Percentiles rank a stretch among this genome's conserved stretches.
Conservation (phyloP, 1,140 invertebrate genomes). For the Hycleus phaleratus region DNA sequence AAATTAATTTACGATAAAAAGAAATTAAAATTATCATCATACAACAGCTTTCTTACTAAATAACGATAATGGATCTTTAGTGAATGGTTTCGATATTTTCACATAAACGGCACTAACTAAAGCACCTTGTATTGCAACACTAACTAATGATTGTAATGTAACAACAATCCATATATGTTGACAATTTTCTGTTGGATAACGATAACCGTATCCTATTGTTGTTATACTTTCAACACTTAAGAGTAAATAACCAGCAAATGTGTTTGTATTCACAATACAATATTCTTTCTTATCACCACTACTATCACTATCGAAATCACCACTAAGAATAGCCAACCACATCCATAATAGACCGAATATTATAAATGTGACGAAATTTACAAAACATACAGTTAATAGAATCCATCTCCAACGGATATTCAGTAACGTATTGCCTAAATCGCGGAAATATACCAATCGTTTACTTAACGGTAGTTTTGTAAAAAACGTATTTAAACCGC, state of each 20-base stretch:
- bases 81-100: conserved; percentile 31
- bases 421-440: conserved; percentile 53
- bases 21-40: conserved; percentile 7
- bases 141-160: conserved; percentile 26
- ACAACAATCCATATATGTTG: conserved; percentile 27
- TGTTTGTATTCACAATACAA: conserved; percentile 25
- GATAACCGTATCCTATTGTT: conserved; percentile 31
- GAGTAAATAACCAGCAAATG: conserved; percentile 29
- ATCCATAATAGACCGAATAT: conserved; percentile 30
- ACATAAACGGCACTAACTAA: conserved; percentile 32
- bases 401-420: conserved; percentile 55
- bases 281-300: not conserved
- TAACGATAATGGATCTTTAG: conserved; percentile 16
- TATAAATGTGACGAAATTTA: conserved; percentile 28
- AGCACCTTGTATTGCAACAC: conserved; percentile 30
- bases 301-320: conserved; percentile 22
- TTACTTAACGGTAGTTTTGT: conserved; percentile 23
- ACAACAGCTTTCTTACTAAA: conserved; percentile 35
- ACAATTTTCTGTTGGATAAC: conserved; percentile 31
- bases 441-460: conserved; percentile 46
- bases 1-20: not conserved
- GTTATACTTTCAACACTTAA: conserved; percentile 33
- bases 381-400: conserved; percentile 43
- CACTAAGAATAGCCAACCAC: conserved; percentile 26
- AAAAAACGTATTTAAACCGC: conserved; percentile 24